Evolutionary conservation across 2,797 vertebrate genomes (phyloP).

Genomic region (Onychomys leucogaster): DNA sequence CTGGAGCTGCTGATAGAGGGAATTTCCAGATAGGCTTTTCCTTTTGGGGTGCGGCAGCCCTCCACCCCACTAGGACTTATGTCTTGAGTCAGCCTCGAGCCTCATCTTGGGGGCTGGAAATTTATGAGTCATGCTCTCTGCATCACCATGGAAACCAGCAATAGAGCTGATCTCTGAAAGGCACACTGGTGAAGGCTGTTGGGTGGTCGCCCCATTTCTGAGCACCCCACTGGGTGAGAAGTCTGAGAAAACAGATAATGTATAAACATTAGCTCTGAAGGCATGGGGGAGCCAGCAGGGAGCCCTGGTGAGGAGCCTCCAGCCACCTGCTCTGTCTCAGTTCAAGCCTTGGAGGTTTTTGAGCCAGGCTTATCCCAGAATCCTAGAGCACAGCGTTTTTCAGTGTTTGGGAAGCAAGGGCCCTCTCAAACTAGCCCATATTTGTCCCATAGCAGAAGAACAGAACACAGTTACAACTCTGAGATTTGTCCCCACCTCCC

Average conservation of each 20-base stretch:
- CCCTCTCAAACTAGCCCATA: too few species aligned
- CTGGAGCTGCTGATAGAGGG: not conserved
- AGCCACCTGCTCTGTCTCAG: not conserved
- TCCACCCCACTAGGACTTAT: constrained; percentile 30
- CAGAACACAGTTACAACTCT: not conserved
- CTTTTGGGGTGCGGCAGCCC: constrained; percentile 67
- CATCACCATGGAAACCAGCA: constrained; percentile 84
- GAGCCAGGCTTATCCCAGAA: not conserved
- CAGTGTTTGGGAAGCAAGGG: not conserved
- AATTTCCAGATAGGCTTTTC: not conserved
- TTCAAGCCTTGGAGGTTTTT: not conserved
- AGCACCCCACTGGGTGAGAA: not conserved
- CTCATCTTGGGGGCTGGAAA: constrained; percentile 67
- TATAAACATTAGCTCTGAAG: not conserved
- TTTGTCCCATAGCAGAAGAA: not conserved
- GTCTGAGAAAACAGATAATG: not conserved
- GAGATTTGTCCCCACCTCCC: not conserved
- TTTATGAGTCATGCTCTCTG: constrained; percentile 74
- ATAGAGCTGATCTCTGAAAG: constrained; percentile 72
- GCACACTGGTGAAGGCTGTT: not conserved
- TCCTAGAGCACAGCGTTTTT: not conserved
- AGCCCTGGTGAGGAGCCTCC: too few species aligned
- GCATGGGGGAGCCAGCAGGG: fast-evolving
- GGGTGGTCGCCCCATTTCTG: not conserved
- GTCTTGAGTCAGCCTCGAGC: constrained; percentile 79